Conservation (phyloP, 92 coral and sea anemone species). For the Phymanthus crucifer region DNA sequence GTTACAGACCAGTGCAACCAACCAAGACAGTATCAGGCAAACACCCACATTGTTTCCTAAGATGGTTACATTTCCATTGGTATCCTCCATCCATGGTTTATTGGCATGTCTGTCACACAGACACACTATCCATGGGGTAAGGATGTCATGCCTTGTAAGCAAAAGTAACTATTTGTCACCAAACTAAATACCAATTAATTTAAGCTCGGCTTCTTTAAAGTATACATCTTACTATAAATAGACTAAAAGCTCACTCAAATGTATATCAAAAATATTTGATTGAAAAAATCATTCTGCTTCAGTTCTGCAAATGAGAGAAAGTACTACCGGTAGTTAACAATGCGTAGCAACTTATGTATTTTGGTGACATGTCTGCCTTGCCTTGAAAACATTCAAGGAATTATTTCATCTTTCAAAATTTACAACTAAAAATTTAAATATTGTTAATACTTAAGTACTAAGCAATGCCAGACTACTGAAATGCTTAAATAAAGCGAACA, state of each 20-base stretch:
- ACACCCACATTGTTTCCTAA: background rate
- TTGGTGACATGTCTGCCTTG: too few species aligned
- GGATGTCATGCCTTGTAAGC: background rate
- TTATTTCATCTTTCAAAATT: too few species aligned
- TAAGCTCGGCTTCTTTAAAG: background rate
- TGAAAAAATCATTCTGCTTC: background rate
- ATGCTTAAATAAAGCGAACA: too few species aligned
- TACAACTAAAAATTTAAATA: too few species aligned
- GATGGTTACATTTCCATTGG: background rate
- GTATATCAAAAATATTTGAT: background rate
- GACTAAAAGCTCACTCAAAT: background rate
- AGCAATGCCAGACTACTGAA: too few species aligned
- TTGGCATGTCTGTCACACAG: background rate
- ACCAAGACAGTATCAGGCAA: background rate
- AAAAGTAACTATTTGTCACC: constrained; percentile 1
- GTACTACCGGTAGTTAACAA: background rate
- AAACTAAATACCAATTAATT: background rate
- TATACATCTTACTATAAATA: background rate
- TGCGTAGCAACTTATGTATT: too few species aligned
- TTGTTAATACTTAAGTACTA: too few species aligned
- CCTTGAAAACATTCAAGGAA: too few species aligned
- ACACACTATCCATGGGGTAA: background rate
- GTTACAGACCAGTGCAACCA: background rate
- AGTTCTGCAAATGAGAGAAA: background rate
- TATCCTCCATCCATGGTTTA: background rate